Percentiles rank a stretch among this genome's conserved stretches.
These are phyloP conservation scores for Drosophila planitibia DNA, from an alignment of 2,888 invertebrate genomes.

Conservation along the genomic window DNA sequence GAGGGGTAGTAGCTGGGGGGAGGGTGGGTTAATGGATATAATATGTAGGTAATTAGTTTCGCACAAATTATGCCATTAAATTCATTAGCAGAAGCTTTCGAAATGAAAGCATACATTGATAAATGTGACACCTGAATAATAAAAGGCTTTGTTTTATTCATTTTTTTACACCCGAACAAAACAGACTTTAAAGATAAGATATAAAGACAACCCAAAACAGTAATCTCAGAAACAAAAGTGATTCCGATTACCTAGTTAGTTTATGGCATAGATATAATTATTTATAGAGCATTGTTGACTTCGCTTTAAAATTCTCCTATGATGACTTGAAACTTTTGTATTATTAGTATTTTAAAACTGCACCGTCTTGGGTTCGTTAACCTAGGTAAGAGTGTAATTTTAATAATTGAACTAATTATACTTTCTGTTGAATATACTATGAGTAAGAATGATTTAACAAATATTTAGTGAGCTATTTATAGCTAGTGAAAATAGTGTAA, in stretches of 20 bases:
- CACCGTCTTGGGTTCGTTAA: background rate
- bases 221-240: constrained; percentile 26
- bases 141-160: constrained; percentile 15
- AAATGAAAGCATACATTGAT: constrained; percentile 40
- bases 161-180: constrained; percentile 1
- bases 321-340: background rate
- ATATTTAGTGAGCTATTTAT: background rate
- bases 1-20: background rate
- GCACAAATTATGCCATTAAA: constrained; percentile 43
- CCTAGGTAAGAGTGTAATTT: background rate
- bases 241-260: constrained; percentile 1
- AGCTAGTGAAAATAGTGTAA: background rate
- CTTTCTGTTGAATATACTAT: constrained; percentile 1
- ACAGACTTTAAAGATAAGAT: constrained; percentile 27
- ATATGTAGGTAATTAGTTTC: constrained; percentile 27
- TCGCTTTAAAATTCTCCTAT: background rate
- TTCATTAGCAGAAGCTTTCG: constrained; percentile 34
- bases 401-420: background rate
- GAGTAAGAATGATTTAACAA: background rate
- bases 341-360: too few relatives aligned
- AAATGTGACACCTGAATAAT: constrained; percentile 39
- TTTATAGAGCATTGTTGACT: background rate
- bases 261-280: background rate
- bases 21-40: background rate
- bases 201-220: background rate